Conservation (phyloP, 1,140 invertebrate genomes). For the Psilanteris sp. region DNA sequence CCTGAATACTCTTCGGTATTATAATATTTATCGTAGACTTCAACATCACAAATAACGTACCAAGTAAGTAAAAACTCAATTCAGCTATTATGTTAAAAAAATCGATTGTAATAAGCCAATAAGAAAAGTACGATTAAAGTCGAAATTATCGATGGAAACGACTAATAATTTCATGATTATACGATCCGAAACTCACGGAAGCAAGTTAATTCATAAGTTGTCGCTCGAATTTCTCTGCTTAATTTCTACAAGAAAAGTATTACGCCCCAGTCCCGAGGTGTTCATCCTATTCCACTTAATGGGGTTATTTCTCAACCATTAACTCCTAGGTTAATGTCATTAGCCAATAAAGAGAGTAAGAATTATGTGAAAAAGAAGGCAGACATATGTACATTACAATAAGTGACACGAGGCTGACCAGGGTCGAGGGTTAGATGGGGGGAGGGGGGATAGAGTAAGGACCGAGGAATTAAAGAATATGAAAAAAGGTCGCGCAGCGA, state of each 20-base stretch:
- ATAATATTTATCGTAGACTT: background rate
- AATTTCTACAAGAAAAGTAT: constrained; percentile 22
- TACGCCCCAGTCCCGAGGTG: constrained; percentile 9
- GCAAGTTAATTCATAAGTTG: constrained; percentile 9
- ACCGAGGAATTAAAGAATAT: constrained; percentile 42
- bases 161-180: too few relatives aligned
- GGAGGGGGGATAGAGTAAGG: constrained; percentile 7
- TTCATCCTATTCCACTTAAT: constrained; percentile 18
- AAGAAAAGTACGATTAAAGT: too few relatives aligned
- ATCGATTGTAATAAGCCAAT: too few relatives aligned
- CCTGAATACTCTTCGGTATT: too few relatives aligned
- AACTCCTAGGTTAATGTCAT: constrained; percentile 33
- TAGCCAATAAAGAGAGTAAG: constrained; percentile 30
- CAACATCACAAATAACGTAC: background rate
- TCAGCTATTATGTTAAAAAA: background rate
- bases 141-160: too few relatives aligned
- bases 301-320: constrained; percentile 48
- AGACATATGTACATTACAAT: constrained; percentile 25
- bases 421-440: constrained; percentile 18
- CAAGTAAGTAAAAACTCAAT: background rate
- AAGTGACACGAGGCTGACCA: constrained; percentile 13
- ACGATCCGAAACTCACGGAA: constrained; percentile 1
- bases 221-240: constrained; percentile 4
- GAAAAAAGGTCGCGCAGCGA: constrained; percentile 16
- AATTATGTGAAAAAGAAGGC: constrained; percentile 23